These are phyloP conservation scores for Sigmodon hispidus DNA, from an alignment of 2,113 vertebrate genomes.

Conservation along the genomic window DNA sequence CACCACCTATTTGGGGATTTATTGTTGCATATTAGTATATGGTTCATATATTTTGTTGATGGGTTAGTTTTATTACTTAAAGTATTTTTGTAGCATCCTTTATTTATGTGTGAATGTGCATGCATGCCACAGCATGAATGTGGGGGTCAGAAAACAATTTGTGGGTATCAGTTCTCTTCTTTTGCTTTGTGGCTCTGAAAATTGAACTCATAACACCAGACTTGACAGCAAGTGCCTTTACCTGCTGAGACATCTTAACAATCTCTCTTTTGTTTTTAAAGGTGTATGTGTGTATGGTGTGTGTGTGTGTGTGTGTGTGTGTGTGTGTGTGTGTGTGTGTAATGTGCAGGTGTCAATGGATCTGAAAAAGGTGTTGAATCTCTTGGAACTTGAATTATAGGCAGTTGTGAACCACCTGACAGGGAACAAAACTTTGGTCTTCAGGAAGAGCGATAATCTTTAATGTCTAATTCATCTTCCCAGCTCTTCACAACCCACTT, in stretches of 20 bases:
- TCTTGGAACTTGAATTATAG: neutral
- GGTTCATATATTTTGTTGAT: neutral
- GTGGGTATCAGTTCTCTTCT: neutral
- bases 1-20: neutral
- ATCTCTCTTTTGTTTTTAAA: neutral
- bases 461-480: neutral
- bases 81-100: neutral
- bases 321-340: neutral
- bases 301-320: slow-evolving; percentile 7
- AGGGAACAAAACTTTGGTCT: neutral
- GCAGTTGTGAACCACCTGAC: neutral
- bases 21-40: neutral
- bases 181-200: neutral
- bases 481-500: neutral
- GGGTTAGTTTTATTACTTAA: neutral
- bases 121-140: neutral
- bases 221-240: neutral
- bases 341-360: neutral
- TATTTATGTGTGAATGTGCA: neutral
- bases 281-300: neutral
- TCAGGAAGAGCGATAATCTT: neutral
- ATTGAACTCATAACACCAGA: neutral
- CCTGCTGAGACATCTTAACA: neutral
- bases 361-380: neutral
- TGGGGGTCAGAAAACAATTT: neutral